Evolutionary conservation across 1,140 invertebrate species (phyloP).

Genomic region (Lepeophtheirus salmonis): DNA sequence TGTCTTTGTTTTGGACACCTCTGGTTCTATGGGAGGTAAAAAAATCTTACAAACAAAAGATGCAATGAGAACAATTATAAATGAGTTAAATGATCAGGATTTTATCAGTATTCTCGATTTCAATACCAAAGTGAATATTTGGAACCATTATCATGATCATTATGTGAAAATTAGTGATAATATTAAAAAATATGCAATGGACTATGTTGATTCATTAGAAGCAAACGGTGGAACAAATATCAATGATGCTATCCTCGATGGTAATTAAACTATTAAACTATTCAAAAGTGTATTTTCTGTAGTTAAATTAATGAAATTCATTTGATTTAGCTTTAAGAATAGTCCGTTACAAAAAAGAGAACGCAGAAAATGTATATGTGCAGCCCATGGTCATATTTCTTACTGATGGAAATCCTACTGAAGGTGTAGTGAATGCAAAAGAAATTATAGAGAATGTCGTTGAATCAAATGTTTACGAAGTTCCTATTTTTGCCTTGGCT

Average conservation of each 20-base stretch:
- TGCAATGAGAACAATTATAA: slow-evolving; percentile 43
- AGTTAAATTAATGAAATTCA: no score
- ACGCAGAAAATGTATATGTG: slow-evolving; percentile 3
- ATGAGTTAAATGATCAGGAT: slow-evolving; percentile 38
- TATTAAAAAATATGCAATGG: not conserved
- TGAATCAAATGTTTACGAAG: not conserved
- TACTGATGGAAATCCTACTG: slow-evolving; percentile 48
- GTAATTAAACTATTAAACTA: slow-evolving; percentile 23
- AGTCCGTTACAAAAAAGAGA: slow-evolving; percentile 24
- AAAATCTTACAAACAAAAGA: slow-evolving; percentile 42
- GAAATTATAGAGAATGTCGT: slow-evolving; percentile 32
- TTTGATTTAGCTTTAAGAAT: slow-evolving; percentile 28
- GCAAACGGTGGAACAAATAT: slow-evolving; percentile 36
- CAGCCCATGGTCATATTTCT: slow-evolving; percentile 45
- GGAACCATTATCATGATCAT: not conserved
- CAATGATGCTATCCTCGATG: slow-evolving; percentile 35
- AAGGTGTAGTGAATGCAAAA: slow-evolving; percentile 34
- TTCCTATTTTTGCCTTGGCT: slow-evolving; percentile 42
- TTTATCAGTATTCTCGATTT: slow-evolving; percentile 45
- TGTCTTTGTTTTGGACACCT: slow-evolving; percentile 48
- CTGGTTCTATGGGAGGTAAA: slow-evolving; percentile 40
- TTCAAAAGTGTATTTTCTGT: no score
- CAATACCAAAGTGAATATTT: slow-evolving; percentile 27
- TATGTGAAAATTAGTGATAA: not conserved
- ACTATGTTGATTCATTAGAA: slow-evolving; percentile 5